A percentile compares a stretch with the other conserved stretches of the same genome.
phyloP scores from a whole-genome alignment of 35 echinoderm and acorn worm species.

The Ophiothrix spiculata region DNA sequence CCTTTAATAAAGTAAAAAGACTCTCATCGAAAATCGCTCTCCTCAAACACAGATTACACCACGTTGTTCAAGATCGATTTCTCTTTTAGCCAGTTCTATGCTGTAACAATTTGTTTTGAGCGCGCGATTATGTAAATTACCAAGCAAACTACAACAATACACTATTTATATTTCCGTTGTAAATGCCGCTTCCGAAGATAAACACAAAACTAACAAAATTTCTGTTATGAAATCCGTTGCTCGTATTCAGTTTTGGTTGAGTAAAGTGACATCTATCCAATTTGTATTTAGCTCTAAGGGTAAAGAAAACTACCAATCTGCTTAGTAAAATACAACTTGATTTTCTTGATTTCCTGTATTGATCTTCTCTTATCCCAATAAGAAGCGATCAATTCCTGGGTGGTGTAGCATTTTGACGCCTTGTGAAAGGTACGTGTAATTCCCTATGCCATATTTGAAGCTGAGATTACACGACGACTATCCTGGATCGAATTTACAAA shows the following conservation, averaged over 20 bases:
- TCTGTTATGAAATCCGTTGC: too few relatives aligned
- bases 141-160: too few relatives aligned
- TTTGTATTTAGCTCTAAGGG: not conserved
- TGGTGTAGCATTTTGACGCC: not conserved
- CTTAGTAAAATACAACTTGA: not conserved
- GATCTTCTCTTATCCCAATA: not conserved
- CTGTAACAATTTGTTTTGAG: not conserved
- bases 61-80: not conserved
- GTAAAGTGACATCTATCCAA: not conserved
- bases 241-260: too few relatives aligned
- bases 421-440: too few relatives aligned
- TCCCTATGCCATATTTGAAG: too few relatives aligned
- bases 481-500: too few relatives aligned
- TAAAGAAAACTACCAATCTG: not conserved
- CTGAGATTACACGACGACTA: too few relatives aligned
- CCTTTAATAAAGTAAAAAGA: conserved; percentile 16
- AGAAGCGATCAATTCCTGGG: conserved; percentile 3
- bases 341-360: conserved; percentile 10
- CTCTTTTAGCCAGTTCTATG: not conserved
- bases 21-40: conserved; percentile 9
- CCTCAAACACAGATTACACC: not conserved
- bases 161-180: too few relatives aligned
- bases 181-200: too few relatives aligned
- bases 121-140: not conserved
- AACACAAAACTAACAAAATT: not conserved